phyloP scores from a whole-genome alignment of 2,113 vertebrate genomes.

The Notarius lentiginosus region DNA sequence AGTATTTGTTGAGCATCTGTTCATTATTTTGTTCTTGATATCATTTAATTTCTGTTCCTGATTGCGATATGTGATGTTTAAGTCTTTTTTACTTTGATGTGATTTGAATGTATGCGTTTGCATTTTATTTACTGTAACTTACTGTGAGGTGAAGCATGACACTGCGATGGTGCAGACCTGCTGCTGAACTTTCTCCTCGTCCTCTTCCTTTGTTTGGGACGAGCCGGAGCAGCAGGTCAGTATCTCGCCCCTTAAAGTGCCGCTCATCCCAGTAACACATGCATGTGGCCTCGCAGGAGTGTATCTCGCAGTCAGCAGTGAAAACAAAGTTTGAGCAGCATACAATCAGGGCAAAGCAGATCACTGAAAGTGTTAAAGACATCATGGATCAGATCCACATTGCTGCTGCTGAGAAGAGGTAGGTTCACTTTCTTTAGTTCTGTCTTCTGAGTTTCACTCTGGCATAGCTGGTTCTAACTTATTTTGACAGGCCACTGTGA shows the following conservation, averaged over 20 bases:
- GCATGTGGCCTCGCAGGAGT: slow-evolving; percentile 93
- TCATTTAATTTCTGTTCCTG: slow-evolving; percentile 36
- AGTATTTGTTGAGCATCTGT: background rate
- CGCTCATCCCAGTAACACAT: slow-evolving; percentile 65
- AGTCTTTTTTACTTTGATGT: slow-evolving; percentile 10
- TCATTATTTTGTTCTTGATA: slow-evolving; percentile 19
- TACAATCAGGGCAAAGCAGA: slow-evolving; percentile 99
- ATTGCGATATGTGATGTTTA: background rate
- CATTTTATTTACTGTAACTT: slow-evolving; percentile 47
- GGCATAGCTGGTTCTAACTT: background rate
- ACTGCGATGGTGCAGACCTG: slow-evolving; percentile 72
- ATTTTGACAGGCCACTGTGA: background rate
- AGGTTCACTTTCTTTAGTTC: slow-evolving; percentile 58
- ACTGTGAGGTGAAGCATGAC: slow-evolving; percentile 74
- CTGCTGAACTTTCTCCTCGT: slow-evolving; percentile 60
- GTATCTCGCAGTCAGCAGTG: slow-evolving; percentile 99
- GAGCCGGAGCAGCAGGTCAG: slow-evolving; percentile 73
- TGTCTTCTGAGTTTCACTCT: slow-evolving; percentile 17
- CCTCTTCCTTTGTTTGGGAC: slow-evolving; percentile 39
- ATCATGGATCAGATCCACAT: slow-evolving; percentile 97
- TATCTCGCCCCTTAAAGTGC: slow-evolving; percentile 66
- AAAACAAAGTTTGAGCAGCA: slow-evolving; percentile 99
- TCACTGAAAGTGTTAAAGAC: slow-evolving; percentile 92
- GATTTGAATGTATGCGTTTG: slow-evolving; percentile 9
- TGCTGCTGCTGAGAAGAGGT: slow-evolving; percentile 93